These are phyloP conservation scores for Metaphire vulgaris DNA, from an alignment of 1,140 invertebrate species.

Conservation along the genomic window DNA sequence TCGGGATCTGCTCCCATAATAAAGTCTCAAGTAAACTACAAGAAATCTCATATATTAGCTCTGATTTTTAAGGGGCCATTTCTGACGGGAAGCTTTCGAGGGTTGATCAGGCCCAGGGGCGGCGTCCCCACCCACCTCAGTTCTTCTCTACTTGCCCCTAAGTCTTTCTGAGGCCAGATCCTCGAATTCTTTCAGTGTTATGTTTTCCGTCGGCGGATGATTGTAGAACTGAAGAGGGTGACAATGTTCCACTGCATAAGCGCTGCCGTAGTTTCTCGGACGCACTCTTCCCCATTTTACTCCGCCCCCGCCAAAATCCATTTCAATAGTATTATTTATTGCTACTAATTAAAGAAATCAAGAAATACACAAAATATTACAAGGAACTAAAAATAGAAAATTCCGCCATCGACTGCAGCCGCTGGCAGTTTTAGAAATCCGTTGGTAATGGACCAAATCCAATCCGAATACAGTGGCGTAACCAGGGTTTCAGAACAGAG, in stretches of 20 bases:
- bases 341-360: too few species aligned
- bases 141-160: conserved; percentile 56
- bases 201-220: conserved; percentile 65
- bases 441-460: too few species aligned
- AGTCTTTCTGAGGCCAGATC: conserved; percentile 74
- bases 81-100: conserved; percentile 2
- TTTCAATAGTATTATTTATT: too few species aligned
- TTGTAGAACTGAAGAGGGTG: conserved; percentile 73
- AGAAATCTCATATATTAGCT: background rate
- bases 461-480: too few species aligned
- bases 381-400: too few species aligned
- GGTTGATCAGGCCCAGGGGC: conserved; percentile 20
- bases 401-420: too few species aligned
- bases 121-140: background rate
- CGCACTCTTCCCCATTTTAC: too few species aligned
- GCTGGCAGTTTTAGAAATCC: too few species aligned
- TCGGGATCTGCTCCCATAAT: background rate
- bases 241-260: conserved; percentile 59
- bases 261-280: too few species aligned
- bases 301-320: too few species aligned
- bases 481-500: too few species aligned
- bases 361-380: too few species aligned
- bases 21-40: background rate
- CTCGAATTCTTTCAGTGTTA: conserved; percentile 79
- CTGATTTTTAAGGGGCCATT: background rate